Conservation (phyloP, 2,888 invertebrate species). For the Trissoscelio sp. region DNA sequence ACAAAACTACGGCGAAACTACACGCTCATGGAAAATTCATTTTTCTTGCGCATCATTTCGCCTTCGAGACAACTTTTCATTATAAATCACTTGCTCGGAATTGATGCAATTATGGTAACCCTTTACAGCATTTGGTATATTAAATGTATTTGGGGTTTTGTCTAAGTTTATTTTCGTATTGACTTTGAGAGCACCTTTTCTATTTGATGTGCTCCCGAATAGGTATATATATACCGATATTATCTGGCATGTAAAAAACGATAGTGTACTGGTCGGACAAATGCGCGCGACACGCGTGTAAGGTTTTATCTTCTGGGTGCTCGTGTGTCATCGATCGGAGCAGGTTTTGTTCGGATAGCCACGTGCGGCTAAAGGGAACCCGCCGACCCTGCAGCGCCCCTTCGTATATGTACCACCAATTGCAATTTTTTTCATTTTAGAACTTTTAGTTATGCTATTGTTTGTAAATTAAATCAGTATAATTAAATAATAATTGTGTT, state of each 20-base stretch:
- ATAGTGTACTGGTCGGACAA: conserved; percentile 44
- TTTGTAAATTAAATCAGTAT: no score
- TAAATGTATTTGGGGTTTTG: no score
- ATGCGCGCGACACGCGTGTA: conserved; percentile 60
- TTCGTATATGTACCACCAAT: conserved; percentile 49
- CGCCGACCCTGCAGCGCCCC: conserved; percentile 48
- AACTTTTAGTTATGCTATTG: no score
- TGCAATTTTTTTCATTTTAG: conserved; percentile 48
- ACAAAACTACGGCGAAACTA: conserved; percentile 40
- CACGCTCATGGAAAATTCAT: conserved; percentile 30
- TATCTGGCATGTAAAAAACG: conserved; percentile 44
- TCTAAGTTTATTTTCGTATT: no score
- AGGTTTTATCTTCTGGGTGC: conserved; percentile 63
- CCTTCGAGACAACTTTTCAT: conserved; percentile 15
- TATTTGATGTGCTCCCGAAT: neutral
- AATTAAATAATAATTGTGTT: no score
- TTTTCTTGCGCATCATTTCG: neutral
- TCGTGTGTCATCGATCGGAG: conserved; percentile 65
- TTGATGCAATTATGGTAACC: conserved; percentile 4
- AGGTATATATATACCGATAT: conserved; percentile 12
- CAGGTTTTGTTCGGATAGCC: conserved; percentile 65
- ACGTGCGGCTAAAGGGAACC: conserved; percentile 55
- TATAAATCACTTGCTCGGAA: conserved; percentile 13
- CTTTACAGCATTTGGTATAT: no score
- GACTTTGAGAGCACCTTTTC: conserved; percentile 17